A percentile compares a stretch with the other conserved stretches of the same genome.
These are phyloP conservation scores for Calliopum simillimum DNA, from an alignment of 2,888 invertebrate genomes.

Conservation along the genomic window DNA sequence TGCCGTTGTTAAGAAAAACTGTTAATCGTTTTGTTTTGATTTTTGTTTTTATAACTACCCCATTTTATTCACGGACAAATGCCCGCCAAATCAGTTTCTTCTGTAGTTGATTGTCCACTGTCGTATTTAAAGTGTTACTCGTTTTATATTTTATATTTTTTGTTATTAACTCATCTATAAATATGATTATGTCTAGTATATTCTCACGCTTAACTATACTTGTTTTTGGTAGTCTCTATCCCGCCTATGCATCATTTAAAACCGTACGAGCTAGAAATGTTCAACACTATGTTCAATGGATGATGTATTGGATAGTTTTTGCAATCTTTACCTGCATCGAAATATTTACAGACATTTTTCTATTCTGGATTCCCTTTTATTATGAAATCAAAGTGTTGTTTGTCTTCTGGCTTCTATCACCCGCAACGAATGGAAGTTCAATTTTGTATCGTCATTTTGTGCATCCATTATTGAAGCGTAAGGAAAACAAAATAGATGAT, in stretches of 20 bases:
- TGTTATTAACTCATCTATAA: background rate
- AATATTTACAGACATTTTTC: slow-evolving; percentile 91
- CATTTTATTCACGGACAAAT: no score
- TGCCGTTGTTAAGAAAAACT: no score
- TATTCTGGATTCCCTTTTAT: slow-evolving; percentile 95
- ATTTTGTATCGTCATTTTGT: slow-evolving; percentile 93
- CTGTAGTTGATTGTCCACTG: no score
- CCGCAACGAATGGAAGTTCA: slow-evolving; percentile 92
- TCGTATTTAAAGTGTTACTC: background rate
- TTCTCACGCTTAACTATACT: slow-evolving; percentile 87
- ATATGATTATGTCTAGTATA: slow-evolving; percentile 56
- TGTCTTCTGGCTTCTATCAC: slow-evolving; percentile 93
- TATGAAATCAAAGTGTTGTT: slow-evolving; percentile 95
- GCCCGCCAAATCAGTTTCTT: no score
- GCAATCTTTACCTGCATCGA: slow-evolving; percentile 92
- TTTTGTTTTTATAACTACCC: no score
- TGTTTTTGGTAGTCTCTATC: slow-evolving; percentile 95
- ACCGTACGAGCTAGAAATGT: slow-evolving; percentile 96
- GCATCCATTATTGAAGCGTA: slow-evolving; percentile 88
- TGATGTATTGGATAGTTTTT: slow-evolving; percentile 99
- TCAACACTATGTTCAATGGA: slow-evolving; percentile 98
- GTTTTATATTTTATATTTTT: background rate
- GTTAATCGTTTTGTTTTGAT: no score
- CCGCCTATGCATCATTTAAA: slow-evolving; percentile 82
- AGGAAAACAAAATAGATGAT: slow-evolving; percentile 75